phyloP scores from a whole-genome alignment of 1,140 invertebrate species.

The Papilio xuthus region DNA sequence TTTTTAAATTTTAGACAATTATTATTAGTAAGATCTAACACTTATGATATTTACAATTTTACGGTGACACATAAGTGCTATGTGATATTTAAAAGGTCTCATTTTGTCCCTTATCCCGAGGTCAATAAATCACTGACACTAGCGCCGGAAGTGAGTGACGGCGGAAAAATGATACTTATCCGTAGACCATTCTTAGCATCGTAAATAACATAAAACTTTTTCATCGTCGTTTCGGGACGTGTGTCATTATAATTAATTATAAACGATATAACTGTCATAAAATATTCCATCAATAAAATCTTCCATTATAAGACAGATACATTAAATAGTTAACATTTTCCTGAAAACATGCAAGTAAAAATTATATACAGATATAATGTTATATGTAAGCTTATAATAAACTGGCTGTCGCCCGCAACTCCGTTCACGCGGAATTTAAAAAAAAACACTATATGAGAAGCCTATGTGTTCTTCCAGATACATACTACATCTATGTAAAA shows the following conservation, averaged over 20 bases:
- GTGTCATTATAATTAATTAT: slow-evolving; percentile 10
- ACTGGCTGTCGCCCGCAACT: no score
- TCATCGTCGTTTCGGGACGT: background rate
- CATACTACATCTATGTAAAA: no score
- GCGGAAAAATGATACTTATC: slow-evolving; percentile 41
- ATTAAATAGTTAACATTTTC: no score
- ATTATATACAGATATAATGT: no score
- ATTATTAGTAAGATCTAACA: no score
- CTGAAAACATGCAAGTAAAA: no score
- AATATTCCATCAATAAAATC: background rate
- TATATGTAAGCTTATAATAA: no score
- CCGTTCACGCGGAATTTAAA: no score
- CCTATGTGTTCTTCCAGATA: no score
- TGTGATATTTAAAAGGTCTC: background rate
- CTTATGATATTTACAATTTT: background rate
- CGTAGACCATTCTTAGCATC: slow-evolving; percentile 29
- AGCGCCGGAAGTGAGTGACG: slow-evolving; percentile 41
- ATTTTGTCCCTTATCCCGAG: background rate
- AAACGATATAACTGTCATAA: background rate
- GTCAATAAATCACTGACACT: slow-evolving; percentile 41
- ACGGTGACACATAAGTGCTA: background rate
- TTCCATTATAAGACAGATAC: no score
- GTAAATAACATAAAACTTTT: slow-evolving; percentile 27
- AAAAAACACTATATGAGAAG: no score
- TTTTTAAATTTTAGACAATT: no score